Percentiles rank a stretch among this genome's conserved stretches.
Conservation (phyloP, 1,140 invertebrate genomes). For the Carcinoscorpius rotundicauda region DNA sequence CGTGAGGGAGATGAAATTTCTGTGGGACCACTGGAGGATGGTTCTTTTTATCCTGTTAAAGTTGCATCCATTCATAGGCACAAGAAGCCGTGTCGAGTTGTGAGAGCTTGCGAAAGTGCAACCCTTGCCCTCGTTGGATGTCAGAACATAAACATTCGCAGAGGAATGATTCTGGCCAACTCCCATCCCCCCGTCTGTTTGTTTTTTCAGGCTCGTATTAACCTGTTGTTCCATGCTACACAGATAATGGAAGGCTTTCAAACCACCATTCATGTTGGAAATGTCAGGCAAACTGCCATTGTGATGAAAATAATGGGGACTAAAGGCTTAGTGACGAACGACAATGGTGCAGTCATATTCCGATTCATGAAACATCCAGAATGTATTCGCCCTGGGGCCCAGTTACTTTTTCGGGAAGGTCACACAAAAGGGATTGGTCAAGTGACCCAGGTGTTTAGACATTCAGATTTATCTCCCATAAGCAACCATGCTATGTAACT, state of each 20-base stretch:
- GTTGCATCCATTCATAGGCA: conserved; percentile 82
- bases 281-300: conserved; percentile 78
- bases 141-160: conserved; percentile 43
- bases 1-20: conserved; percentile 65
- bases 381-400: conserved; percentile 72
- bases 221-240: conserved; percentile 68
- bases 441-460: conserved; percentile 64
- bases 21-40: conserved; percentile 65
- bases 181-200: conserved; percentile 14
- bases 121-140: conserved; percentile 58
- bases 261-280: conserved; percentile 87
- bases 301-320: conserved; percentile 57
- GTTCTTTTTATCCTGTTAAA: conserved; percentile 60
- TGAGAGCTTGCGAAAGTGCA: conserved; percentile 80
- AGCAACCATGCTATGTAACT: no score
- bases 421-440: conserved; percentile 79
- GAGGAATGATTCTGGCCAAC: conserved; percentile 54
- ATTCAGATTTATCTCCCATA: no score
- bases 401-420: conserved; percentile 78
- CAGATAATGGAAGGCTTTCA: conserved; percentile 80
- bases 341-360: conserved; percentile 74
- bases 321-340: conserved; percentile 57
- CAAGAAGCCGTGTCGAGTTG: conserved; percentile 70
- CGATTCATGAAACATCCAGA: conserved; percentile 81
- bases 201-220: conserved; percentile 57